Base-by-base conservation (phyloP, 2,797 vertebrate species). In the Pempheris klunzingeri region DNA sequence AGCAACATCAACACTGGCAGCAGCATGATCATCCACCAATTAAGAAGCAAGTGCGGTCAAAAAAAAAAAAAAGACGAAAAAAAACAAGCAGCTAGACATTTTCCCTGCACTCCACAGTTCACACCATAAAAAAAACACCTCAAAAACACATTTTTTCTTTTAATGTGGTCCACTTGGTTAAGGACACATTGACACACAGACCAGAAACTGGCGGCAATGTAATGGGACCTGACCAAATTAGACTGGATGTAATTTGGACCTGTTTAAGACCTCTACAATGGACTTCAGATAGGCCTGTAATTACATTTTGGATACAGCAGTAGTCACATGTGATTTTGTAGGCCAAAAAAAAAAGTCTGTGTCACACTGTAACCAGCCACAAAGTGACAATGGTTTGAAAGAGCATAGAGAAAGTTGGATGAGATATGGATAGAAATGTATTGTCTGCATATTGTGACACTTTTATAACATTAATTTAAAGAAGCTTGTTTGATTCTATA, bases 381-480 rank as follows among this genome's bases (percentile, higher is more conserved):
- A 38, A 65, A 22, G 22, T 26, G 22, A 52, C 22, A 28, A 0
- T 52, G 47, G 52, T 39, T 39, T 9, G 20, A 24, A 70, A 34
- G 12, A 26, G 13, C 32, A 26, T 4, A 44, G 20, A 58, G 12
- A 50, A 47, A 10, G 44, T 30, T 49, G 28, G 39, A 18, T 58
- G 20, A 47, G 17, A 47, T 13, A 8, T 14, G 28, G n/a, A 54
- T 6, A 71, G n/a, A 59, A 54, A 39, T 2, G 18, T 47, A 20
- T 78, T n/a, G 2, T 83, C 76, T 62, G 62, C 76, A 49, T 77
- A 65, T 64, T 6, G 41, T 39, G 7, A 26, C 12, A 72, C n/a
- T 65, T 68, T 36, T 20, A 1, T 43, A 26, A 36, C 8, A 44
- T 0, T 24, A n/a, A 52, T 38, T 49, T 28, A n/a, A 55, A 46